These are phyloP conservation scores for Taxidea taxus DNA, from an alignment of 2,113 vertebrate species.

Conservation along the genomic window DNA sequence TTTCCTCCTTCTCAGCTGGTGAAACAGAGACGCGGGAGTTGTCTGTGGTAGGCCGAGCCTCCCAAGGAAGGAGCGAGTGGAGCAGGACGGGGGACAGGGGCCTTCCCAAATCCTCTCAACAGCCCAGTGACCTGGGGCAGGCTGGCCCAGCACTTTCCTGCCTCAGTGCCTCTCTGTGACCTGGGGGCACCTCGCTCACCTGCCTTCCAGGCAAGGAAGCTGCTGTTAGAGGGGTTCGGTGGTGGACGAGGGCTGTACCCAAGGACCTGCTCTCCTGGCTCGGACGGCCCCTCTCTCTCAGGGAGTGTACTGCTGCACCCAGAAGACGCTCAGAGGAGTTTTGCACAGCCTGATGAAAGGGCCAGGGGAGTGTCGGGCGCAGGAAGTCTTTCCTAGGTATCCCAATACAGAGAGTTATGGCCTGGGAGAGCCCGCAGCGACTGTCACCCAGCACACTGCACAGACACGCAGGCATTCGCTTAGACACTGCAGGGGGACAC, in stretches of 20 bases:
- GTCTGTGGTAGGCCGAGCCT: background rate
- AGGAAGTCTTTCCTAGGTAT: background rate
- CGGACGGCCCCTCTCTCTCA: rapidly evolving
- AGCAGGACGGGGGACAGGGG: background rate
- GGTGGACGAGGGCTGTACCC: rapidly evolving
- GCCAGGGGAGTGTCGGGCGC: background rate
- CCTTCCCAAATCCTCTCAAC: background rate
- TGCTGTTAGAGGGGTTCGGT: background rate
- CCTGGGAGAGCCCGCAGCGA: background rate
- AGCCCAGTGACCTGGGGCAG: background rate
- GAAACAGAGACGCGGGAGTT: background rate
- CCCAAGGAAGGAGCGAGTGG: background rate
- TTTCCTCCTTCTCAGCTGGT: background rate
- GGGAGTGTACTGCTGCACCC: rapidly evolving
- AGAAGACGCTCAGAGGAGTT: background rate
- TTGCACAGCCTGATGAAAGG: background rate
- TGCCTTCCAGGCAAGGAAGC: background rate
- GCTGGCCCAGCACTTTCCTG: background rate
- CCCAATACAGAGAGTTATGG: background rate
- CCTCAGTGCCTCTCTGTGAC: background rate
- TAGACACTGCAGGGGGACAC: too few relatives aligned
- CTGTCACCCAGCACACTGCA: background rate
- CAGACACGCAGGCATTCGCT: background rate
- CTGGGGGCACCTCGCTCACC: background rate
- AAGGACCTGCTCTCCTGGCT: background rate